These are phyloP conservation scores for Rhea americana DNA, from an alignment of 2,113 vertebrate species.

Conservation along the genomic window DNA sequence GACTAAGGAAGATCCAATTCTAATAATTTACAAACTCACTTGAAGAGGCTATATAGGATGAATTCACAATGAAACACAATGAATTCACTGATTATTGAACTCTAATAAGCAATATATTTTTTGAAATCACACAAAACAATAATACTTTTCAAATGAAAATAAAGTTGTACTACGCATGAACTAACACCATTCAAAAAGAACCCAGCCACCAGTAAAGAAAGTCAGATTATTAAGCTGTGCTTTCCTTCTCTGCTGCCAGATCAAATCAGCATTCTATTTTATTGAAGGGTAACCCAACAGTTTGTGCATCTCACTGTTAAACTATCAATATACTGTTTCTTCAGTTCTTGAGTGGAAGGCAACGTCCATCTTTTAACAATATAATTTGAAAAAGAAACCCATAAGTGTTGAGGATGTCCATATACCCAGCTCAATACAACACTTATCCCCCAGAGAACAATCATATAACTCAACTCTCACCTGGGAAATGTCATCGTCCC, in stretches of 20 bases:
- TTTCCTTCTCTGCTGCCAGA: neutral
- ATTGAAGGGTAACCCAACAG: neutral
- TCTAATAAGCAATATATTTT: neutral
- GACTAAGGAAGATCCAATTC: conserved; percentile 11
- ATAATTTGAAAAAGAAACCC: neutral
- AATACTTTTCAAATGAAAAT: neutral
- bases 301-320: neutral
- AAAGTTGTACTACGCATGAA: neutral
- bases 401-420: neutral
- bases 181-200: neutral
- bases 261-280: neutral
- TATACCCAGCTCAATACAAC: neutral
- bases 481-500: neutral
- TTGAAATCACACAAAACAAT: neutral
- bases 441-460: neutral
- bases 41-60: conserved; percentile 4
- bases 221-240: neutral
- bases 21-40: conserved; percentile 6
- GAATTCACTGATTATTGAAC: neutral
- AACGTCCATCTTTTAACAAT: neutral
- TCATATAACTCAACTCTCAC: neutral
- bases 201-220: neutral
- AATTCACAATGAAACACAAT: neutral
- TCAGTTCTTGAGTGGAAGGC: neutral
- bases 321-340: neutral